Base-by-base conservation (phyloP, 2,113 vertebrate genomes). In the Paracanthobrama guichenoti region DNA sequence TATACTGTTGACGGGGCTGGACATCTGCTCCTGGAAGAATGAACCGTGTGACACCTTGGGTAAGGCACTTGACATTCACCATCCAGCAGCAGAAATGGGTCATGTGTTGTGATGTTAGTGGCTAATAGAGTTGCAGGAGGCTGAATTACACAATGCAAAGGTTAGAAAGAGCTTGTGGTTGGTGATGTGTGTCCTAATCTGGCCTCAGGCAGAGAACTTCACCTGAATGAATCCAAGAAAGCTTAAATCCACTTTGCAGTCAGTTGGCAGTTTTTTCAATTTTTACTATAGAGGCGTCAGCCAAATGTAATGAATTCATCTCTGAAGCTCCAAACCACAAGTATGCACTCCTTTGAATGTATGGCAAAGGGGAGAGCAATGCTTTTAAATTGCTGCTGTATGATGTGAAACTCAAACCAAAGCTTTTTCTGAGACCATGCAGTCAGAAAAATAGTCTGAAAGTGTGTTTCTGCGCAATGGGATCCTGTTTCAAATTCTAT, bases 21-120 rank as follows among this genome's bases (percentile, higher is more conserved):
- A 99, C 93, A 99, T 99, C 89, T 99, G 98, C 89, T 99, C 98
- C 14, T 99, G 98, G 98, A 99, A 99, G 91, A 99, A 99, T 8
- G 97, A 98, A 81, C 98, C 98, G 0, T 99, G 98, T 88, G 98
- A 99, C 90, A 99, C 98, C 2, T 90, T 99, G 92, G 98, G 98
- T 99, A 93, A 90, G 93, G 74, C 3, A 0, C 14, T n/a, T 28
- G 55, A 84, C 22, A 57, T 59, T 22, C 31, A 64, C n/a, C 20
- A n/a, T 50, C 31, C 60, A 69, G 35, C 75, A 53, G 28, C 60
- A 44, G 18, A 76, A 57, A 26, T 31, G 44, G 60, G 80, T 24
- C 62, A 75, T 26, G 5, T 79, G 53, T 55, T 46, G 53, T 53
- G 59, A 86, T 24, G 57, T 50, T 16, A 50, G 28, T 16, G 24